Percentiles rank a stretch among this genome's conserved stretches.
phyloP scores from a whole-genome alignment of 2,113 vertebrate species.

The Hucho hucho region DNA sequence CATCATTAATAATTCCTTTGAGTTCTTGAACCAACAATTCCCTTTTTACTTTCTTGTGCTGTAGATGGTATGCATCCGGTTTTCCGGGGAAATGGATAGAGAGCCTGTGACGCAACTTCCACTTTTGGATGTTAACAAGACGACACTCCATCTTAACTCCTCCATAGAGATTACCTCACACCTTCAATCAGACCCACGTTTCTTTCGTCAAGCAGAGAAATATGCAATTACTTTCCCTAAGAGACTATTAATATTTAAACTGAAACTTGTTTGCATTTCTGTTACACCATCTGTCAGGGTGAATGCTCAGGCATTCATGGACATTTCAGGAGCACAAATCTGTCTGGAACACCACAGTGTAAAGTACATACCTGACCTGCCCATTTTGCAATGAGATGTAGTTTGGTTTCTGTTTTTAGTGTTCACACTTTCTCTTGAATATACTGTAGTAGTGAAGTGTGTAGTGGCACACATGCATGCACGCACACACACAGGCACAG shows the following conservation, averaged over 20 bases:
- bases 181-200: not conserved
- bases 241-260: conserved; percentile 23
- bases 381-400: not conserved
- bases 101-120: no score
- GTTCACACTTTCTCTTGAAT: no score
- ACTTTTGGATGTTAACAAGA: no score
- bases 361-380: not conserved
- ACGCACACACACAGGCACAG: conserved; percentile 6
- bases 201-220: no score
- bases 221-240: not conserved
- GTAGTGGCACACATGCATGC: conserved; percentile 9
- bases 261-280: conserved; percentile 1
- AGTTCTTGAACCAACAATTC: conserved; percentile 53
- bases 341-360: not conserved
- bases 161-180: not conserved
- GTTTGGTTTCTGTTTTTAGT: no score
- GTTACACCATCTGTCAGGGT: conserved; percentile 22
- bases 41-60: conserved; percentile 17
- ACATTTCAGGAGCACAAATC: not conserved
- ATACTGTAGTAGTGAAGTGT: no score
- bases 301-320: conserved; percentile 11
- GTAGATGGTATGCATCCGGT: no score
- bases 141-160: no score
- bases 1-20: conserved; percentile 67
- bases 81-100: no score